A percentile compares a stretch with the other conserved stretches of the same genome.
phyloP scores from a whole-genome alignment of 2,888 invertebrate species.

The Cistogaster globosa region DNA sequence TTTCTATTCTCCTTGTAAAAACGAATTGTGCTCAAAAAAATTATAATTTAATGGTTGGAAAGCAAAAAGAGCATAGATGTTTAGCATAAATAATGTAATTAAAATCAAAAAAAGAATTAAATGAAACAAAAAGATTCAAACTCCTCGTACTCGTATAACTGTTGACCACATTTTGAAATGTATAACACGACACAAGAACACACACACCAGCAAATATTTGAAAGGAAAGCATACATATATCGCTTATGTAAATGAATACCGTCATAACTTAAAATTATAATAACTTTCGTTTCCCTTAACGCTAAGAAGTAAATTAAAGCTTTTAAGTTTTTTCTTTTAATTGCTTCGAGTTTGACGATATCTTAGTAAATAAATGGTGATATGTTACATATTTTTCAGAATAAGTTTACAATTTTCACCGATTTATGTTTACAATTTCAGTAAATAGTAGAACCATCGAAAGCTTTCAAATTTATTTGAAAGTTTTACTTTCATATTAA shows the following conservation, averaged over 20 bases:
- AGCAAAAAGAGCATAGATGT: conserved; percentile 66
- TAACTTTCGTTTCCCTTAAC: no score
- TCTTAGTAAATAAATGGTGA: no score
- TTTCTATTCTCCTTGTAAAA: conserved; percentile 40
- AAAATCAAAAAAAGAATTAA: conserved; percentile 46
- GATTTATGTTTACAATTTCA: no score
- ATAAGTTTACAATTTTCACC: no score
- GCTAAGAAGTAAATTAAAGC: no score
- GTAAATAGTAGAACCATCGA: no score
- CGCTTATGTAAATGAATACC: not conserved
- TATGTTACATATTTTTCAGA: no score
- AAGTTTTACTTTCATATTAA: no score
- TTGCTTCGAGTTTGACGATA: no score
- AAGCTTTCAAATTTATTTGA: no score
- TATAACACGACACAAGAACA: not conserved
- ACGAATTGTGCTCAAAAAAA: conserved; percentile 33
- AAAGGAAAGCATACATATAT: not conserved
- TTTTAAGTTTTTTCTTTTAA: no score
- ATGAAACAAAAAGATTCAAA: conserved; percentile 39
- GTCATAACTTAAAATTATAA: no score
- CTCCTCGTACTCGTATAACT: conserved; percentile 46
- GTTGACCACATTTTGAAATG: conserved; percentile 48
- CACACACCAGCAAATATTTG: not conserved
- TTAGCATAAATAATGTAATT: conserved; percentile 67
- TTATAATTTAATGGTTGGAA: conserved; percentile 67